phyloP scores from a whole-genome alignment of 2,113 vertebrate species.

The Rhabdomys dilectus region DNA sequence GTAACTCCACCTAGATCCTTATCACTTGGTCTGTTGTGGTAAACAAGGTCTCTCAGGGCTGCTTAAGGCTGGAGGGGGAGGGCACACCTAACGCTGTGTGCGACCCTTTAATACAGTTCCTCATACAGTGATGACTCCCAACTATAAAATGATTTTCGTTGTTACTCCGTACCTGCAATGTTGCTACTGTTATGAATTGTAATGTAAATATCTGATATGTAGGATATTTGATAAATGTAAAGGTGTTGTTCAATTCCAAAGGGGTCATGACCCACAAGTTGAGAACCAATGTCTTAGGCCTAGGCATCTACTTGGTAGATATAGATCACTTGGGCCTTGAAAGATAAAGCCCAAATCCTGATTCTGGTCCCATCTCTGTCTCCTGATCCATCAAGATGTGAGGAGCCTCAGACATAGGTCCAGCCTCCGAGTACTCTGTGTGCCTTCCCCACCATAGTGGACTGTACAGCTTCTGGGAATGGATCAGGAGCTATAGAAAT shows the following conservation, averaged over 20 bases:
- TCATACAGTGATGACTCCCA: neutral
- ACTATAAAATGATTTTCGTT: neutral
- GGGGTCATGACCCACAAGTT: neutral
- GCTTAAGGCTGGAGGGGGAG: too few species aligned
- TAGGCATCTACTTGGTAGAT: neutral
- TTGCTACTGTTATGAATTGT: neutral
- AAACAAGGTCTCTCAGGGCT: too few species aligned
- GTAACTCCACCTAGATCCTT: too few species aligned
- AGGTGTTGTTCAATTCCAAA: neutral
- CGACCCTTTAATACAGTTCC: neutral
- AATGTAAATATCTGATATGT: neutral
- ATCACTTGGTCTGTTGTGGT: too few species aligned
- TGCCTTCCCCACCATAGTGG: neutral
- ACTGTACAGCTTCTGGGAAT: neutral
- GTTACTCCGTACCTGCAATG: neutral
- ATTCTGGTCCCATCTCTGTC: neutral
- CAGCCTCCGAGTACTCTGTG: neutral
- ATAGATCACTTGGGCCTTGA: neutral
- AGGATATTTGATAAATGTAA: neutral
- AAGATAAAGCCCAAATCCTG: too few species aligned
- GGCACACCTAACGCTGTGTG: neutral
- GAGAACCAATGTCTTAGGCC: neutral
- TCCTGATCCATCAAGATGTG: neutral
- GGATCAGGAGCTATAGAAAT: neutral
- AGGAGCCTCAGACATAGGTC: neutral